phyloP scores from a whole-genome alignment of 2,113 vertebrate species.

The Steatornis caripensis region DNA sequence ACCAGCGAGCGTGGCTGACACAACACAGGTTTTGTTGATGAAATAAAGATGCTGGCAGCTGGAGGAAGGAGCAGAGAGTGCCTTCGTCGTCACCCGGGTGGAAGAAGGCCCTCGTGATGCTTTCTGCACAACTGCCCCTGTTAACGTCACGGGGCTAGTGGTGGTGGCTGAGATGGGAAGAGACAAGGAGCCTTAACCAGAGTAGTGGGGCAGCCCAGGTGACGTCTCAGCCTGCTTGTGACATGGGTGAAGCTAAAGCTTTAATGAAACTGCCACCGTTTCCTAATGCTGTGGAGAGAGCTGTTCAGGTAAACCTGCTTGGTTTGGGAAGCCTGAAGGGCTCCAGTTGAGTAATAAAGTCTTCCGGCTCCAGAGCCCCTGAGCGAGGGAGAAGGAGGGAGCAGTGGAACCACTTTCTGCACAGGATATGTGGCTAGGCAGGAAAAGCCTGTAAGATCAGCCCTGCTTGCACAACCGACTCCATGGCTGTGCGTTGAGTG shows the following conservation, averaged over 20 bases:
- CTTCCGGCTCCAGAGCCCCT: not conserved
- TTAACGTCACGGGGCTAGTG: fast-evolving
- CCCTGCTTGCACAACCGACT: not conserved
- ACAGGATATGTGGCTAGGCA: not conserved
- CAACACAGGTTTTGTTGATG: not conserved
- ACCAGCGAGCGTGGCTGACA: not conserved
- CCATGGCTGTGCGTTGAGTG: not conserved
- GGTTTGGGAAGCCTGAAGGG: not conserved
- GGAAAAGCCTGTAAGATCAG: slow-evolving; percentile 45
- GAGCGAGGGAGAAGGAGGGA: not conserved
- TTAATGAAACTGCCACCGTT: not conserved
- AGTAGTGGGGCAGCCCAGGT: not conserved
- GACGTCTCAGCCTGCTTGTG: not conserved
- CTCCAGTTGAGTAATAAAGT: not conserved
- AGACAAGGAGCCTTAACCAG: not conserved
- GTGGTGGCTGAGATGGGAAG: fast-evolving
- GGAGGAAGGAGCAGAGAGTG: not conserved
- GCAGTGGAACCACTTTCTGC: slow-evolving; percentile 5
- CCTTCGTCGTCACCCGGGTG: not conserved
- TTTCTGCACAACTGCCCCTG: fast-evolving
- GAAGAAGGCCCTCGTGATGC: not conserved
- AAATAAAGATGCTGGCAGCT: not conserved
- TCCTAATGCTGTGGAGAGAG: not conserved
- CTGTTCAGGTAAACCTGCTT: not conserved
- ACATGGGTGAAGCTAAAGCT: not conserved